Base-by-base conservation (phyloP, 2,888 invertebrate species). In the Campoletis raptor region DNA sequence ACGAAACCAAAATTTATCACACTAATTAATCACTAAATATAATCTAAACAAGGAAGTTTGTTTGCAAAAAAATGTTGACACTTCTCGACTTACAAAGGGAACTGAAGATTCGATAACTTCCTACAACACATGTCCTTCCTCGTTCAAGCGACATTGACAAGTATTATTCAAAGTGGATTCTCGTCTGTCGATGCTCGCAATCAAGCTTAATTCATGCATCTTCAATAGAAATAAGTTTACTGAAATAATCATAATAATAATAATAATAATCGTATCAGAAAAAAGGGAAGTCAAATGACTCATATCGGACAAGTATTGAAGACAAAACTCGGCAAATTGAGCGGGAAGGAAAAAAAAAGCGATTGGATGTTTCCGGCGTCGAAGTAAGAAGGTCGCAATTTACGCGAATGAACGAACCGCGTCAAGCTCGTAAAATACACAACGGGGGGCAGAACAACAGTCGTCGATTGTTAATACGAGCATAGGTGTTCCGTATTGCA, bases 361-460 rank as follows among this genome's bases (percentile, higher is more conserved):
- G 30, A 37, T 79, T 36, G 69, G 70, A 18, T 66, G 64, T 82
- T 87, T 87, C 84, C 84, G 79, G 78, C 70, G 74, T 80, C 57
- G 64, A 61, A 61, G 73, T 86, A 85, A 87, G 78, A 86, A 84
- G 85, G 87, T 87, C 79, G 83, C 83, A 81, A 83, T 61, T 85
- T 82, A 73, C 79, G 67, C 48, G 79, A 74, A 80, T 36, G 61
- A 74, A 61, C 81, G 42, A 42, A 81, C 30, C 30, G 61, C 61
- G 61, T 61, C 79, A 85, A 64, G 78, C 79, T 82, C 79, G 86
- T 85, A 86, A 89, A 91, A 90, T 76, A 90, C 91, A 88, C 93
- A 89, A 89, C 92, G 91, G 90, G 92, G 52, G 73, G 73, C 18
- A 40, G 54, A 64, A 40, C 73, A 77, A 91, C 91, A 82, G 89